These are phyloP conservation scores for Misgurnus mizolepis DNA, from an alignment of 2,113 vertebrate genomes.

Conservation along the genomic window DNA sequence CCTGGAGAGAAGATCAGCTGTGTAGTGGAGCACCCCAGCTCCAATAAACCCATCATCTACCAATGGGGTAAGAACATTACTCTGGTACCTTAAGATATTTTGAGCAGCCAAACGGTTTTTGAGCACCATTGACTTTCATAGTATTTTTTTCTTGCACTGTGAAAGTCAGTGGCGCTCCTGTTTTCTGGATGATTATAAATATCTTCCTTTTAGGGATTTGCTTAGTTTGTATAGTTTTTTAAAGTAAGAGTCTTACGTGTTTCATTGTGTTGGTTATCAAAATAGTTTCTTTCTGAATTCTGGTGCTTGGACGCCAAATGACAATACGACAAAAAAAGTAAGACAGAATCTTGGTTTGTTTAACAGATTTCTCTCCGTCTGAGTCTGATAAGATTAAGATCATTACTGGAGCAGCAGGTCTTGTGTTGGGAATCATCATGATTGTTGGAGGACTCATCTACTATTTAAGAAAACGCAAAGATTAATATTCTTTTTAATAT, in stretches of 20 bases:
- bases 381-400: slow-evolving; percentile 36
- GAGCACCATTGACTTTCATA: no score
- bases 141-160: no score
- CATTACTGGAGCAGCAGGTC: slow-evolving; percentile 32
- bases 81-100: no score
- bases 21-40: slow-evolving; percentile 51
- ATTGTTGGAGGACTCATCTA: slow-evolving; percentile 43
- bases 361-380: slow-evolving; percentile 39
- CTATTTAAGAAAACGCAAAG: slow-evolving; percentile 38
- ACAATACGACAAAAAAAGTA: neutral
- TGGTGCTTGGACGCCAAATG: no score
- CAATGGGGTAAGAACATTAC: slow-evolving; percentile 45
- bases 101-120: no score
- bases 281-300: no score
- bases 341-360: neutral
- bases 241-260: no score
- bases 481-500: slow-evolving; percentile 1
- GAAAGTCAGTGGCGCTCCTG: no score
- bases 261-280: no score
- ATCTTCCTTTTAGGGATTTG: no score
- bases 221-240: no score
- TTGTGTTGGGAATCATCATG: slow-evolving; percentile 39
- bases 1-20: slow-evolving; percentile 55
- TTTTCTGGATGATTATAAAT: no score
- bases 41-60: neutral